Evolutionary conservation across 2,888 invertebrate genomes (phyloP), one percentile per base, ranked within the genome.

Genomic region (Andricus quercusramuli): DNA sequence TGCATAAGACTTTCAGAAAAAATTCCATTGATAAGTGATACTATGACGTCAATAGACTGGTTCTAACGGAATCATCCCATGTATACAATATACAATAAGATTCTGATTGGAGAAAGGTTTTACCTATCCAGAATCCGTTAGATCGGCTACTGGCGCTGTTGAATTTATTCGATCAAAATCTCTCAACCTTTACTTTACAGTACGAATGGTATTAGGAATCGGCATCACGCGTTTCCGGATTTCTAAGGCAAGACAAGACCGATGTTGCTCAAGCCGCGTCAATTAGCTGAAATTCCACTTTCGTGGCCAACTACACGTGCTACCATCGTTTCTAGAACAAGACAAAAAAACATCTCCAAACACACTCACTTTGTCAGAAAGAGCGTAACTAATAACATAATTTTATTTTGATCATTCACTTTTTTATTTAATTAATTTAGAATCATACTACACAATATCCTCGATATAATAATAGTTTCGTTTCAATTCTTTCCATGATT

Each of bases 211-310:
- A 25, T 64, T 64, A 64, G 17, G 29, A 64, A 64, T 64, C 64
- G 29, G 64, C 25, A 29, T 15, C 62, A 25, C 15, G 64, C 15
- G 29, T 17, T 64, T 64, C 64, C 64, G 17, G 64, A 64, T 25
- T 29, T 64, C 29, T 64, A 64, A 29, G 22, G 15, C 64, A 22
- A 59, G 56, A 64, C 64, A 64, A 64, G 64, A 64, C 25, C 17
- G 64, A 64, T 64, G 64, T 64, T 64, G 64, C 29, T 17, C 64
- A 29, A 15, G 29, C 29, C 17, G 29, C 29, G 64, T 64, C 64
- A 64, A 29, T 64, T 64, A 64, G 29, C 25, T 64, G 64, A 29
- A 59, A 64, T 29, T 64, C 64, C 64, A 64, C 64, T 64, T 64
- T 64, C 64, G 9, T 29, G 17, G 64, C 64, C 64, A 64, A 64